phyloP scores from a whole-genome alignment of 2,113 vertebrate species.

The Triplophysa tibetana region DNA sequence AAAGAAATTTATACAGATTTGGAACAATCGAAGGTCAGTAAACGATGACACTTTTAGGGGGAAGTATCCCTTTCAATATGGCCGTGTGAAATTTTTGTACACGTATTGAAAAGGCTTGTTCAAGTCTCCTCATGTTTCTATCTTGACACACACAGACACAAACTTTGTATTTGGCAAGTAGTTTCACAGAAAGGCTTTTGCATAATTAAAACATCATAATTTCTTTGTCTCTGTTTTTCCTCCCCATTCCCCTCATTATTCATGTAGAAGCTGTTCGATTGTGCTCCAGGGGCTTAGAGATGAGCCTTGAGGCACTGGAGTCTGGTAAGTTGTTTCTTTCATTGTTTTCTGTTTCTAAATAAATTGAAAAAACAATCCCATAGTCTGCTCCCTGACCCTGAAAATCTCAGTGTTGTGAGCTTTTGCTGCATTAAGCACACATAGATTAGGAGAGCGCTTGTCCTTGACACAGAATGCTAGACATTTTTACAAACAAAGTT shows the following conservation, averaged over 20 bases:
- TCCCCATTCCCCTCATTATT: constrained; percentile 45
- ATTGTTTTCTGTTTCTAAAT: neutral
- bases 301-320: constrained; percentile 72
- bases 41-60: too few species aligned
- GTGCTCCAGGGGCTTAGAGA: constrained; percentile 67
- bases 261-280: constrained; percentile 61
- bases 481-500: constrained; percentile 3
- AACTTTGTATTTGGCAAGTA: neutral
- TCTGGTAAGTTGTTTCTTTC: constrained; percentile 67
- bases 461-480: neutral
- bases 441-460: neutral
- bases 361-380: neutral
- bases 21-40: too few species aligned
- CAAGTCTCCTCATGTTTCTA: constrained; percentile 25
- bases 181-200: neutral
- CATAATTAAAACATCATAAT: constrained; percentile 3
- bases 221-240: neutral
- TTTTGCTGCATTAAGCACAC: neutral
- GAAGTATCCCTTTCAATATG: neutral
- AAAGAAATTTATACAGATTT: too few species aligned
- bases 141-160: neutral
- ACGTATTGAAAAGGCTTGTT: constrained; percentile 5
- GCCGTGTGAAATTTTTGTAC: constrained; percentile 23
- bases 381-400: neutral
- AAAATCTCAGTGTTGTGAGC: neutral